These are phyloP conservation scores for Ciconia maguari DNA, from an alignment of 2,113 vertebrate species.

Conservation along the genomic window DNA sequence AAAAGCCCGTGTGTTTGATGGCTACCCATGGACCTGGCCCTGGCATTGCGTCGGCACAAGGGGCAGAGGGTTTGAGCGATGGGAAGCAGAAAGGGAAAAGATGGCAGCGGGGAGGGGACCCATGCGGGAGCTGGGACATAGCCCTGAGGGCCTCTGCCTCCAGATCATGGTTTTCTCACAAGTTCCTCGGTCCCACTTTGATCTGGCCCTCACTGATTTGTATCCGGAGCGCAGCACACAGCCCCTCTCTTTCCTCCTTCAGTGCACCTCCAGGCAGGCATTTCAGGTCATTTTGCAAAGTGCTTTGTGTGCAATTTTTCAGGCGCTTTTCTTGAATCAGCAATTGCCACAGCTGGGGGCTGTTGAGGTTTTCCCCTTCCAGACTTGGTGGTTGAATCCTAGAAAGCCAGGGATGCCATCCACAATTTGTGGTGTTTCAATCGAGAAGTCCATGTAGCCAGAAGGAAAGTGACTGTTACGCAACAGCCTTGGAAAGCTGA, in stretches of 20 bases:
- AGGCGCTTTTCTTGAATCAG: background rate
- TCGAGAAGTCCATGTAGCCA: background rate
- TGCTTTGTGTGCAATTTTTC: background rate
- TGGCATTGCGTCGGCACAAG: fast-evolving
- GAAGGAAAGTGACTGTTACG: background rate
- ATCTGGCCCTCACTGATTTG: background rate
- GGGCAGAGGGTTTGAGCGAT: background rate
- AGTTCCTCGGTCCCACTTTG: fast-evolving
- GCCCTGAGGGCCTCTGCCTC: background rate
- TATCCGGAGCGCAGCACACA: background rate
- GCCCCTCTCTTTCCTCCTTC: background rate
- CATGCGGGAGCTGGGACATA: background rate
- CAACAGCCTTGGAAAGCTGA: background rate
- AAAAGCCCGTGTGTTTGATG: background rate
- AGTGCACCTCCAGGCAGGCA: background rate
- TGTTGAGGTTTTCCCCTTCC: background rate
- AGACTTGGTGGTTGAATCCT: background rate
- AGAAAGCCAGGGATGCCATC: background rate
- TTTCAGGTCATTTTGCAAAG: background rate
- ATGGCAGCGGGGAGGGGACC: fast-evolving
- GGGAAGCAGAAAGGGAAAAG: background rate
- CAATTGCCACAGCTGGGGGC: background rate
- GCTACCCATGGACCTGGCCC: background rate
- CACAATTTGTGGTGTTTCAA: background rate
- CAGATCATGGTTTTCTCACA: background rate